Base-by-base conservation (phyloP, 2,888 invertebrate genomes). In the Athalia circularis region DNA sequence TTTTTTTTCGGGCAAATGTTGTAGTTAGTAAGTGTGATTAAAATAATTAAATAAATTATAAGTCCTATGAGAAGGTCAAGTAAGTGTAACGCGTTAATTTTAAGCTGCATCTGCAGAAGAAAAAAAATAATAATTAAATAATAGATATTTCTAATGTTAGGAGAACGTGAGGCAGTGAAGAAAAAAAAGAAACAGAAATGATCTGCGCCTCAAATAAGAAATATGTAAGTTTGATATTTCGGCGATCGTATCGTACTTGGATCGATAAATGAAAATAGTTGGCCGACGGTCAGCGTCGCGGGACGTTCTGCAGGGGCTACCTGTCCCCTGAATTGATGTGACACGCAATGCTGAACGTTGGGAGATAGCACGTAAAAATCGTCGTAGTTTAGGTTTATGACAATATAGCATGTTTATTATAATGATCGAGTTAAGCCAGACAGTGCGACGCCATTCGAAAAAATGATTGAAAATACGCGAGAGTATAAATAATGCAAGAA, bases 351-450 rank as follows among this genome's bases (percentile, higher is more conserved):
- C 45, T 50, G 13, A 52, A 68, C 52, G 29, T 11, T 7, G 29
- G 68, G 43, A 43, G 54, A 52, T 52, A 68, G 52, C 52, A 52
- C 52, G 54, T 68, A 68, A 68, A 72, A 59, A 13, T 72, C 72
- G 57, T 72, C 72, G 72, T 72, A 72, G 59, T 62, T 75, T 75
- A 75, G 75, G 75, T 62, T 75, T 75, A 75, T 75, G 75, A 75
- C 75, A 75, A 75, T 75, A 75, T 75, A 75, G 75, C 62, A 62
- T 75, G 59, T 72, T 72, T 72, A 64, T 75, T 75, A 64, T 48
- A 48, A 59, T 52, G 62, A 75, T 75, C 75, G 62, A 75, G 29
- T 75, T 52, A 72, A 72, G 75, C 62, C 50, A 75, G 75, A 75
- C 72, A 47, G 45, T 64, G 64, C 50, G 64, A 75, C 43, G 68